Conservation (phyloP, 2,888 invertebrate species). For the Limnephilus marmoratus region DNA sequence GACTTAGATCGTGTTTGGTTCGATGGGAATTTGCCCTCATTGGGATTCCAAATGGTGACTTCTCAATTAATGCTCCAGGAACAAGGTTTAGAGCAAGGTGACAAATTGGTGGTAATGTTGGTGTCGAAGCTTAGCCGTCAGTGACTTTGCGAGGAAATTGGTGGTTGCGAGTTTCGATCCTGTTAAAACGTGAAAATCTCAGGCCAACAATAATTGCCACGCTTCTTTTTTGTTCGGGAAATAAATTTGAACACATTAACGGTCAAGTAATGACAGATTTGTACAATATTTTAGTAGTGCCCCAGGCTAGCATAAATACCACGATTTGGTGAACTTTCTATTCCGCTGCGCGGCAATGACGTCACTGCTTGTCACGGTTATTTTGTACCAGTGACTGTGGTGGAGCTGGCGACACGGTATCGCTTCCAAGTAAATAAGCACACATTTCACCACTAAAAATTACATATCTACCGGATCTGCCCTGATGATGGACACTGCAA, state of each 20-base stretch:
- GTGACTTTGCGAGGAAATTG: not conserved
- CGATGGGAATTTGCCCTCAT: slow-evolving; percentile 4
- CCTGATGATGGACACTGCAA: no score
- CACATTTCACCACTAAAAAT: no score
- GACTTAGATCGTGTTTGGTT: slow-evolving; percentile 11
- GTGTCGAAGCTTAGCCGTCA: not conserved
- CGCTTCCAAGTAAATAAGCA: no score
- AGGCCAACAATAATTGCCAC: not conserved
- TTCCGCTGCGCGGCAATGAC: no score
- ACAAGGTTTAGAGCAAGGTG: not conserved
- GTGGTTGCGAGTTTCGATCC: not conserved
- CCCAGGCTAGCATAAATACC: no score
- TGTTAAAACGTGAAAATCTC: not conserved
- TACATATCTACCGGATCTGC: no score
- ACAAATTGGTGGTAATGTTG: not conserved
- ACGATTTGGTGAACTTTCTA: no score
- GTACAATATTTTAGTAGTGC: no score
- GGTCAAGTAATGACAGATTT: no score
- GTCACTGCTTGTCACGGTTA: no score
- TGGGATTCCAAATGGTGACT: not conserved
- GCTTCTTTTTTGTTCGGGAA: not conserved
- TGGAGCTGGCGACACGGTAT: no score
- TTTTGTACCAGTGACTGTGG: no score
- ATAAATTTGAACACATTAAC: not conserved
- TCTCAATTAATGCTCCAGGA: not conserved